Evolutionary conservation across 2,888 invertebrate species (phyloP), one percentile per base, ranked within the genome.

Genomic region (Chrysina gloriosa): DNA sequence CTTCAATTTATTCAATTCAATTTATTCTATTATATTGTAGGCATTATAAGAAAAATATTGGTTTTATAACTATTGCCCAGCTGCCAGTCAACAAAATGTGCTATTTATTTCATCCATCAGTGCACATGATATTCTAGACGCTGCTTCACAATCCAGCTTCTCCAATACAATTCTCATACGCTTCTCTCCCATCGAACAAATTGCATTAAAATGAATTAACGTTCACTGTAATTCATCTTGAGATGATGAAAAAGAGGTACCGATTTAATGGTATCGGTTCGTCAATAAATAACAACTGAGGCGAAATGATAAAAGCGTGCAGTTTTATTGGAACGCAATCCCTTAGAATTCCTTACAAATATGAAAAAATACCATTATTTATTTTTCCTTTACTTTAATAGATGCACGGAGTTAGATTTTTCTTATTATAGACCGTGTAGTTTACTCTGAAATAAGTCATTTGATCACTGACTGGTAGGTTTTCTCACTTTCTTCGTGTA

Each of bases 191-290:
- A 42, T 27, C 42, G 58, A 61, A 27, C 42, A 61, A 58, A 58
- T 58, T 58, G 39, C 58, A 58, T 58, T 58, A 42, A 58, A 61
- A 61, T 61, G 42, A 61, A 61, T 61, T 61, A 61, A 61, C 58
- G 58, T 61, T 61, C 58, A 27, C 58, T 61, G 14, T 45, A 61
- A 61, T 61, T 61, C 58, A 61, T 61, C 58, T 61, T 61, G 42
- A 16, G 42, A 61, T 42, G 58, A 61, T 61, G 58, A 61, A 61
- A 61, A 61, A 61, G 58, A 42, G 58, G 42, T 29, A 27, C 29
- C 58, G 58, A 61, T 19, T 61, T 61, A 61, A 61, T 61, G 42
- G 27, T 61, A 61, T 61, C 27, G 58, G 58, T 61, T 61, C 19
- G 42, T 61, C 42, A 42, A 61, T 61, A 61, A 61, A 61, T 61